A percentile compares a stretch with the other conserved stretches of the same genome.
phyloP scores from a whole-genome alignment of 2,113 vertebrate genomes.

The Otocyon megalotis region DNA sequence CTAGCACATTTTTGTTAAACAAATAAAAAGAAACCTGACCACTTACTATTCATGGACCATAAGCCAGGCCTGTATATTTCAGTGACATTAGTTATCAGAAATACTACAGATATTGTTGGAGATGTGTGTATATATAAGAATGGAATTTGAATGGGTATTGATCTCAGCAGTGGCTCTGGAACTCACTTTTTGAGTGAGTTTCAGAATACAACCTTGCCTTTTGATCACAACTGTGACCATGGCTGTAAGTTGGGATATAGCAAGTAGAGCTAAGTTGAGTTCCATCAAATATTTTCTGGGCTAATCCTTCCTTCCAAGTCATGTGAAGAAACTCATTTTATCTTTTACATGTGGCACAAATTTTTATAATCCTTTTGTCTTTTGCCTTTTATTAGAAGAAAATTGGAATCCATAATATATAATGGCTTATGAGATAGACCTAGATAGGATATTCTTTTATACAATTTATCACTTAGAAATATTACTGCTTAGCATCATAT shows the following conservation, averaged over 20 bases:
- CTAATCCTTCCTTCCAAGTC: conserved; percentile 46
- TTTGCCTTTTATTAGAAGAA: conserved; percentile 46
- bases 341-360: conserved; percentile 44
- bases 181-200: conserved; percentile 5
- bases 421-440: conserved; percentile 16
- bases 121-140: neutral
- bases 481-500: neutral
- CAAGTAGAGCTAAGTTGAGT: conserved; percentile 23
- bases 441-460: neutral
- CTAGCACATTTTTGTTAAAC: neutral
- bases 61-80: conserved; percentile 1
- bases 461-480: conserved; percentile 22
- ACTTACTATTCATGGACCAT: neutral
- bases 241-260: neutral
- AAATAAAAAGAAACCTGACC: neutral
- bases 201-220: neutral
- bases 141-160: neutral
- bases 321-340: conserved; percentile 54
- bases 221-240: neutral
- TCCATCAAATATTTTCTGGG: conserved; percentile 9
- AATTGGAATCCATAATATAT: conserved; percentile 28
- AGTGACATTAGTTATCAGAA: neutral
- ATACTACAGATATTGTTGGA: neutral
- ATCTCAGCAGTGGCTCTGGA: neutral
- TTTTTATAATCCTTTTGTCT: conserved; percentile 59